Evolutionary conservation across 1,140 invertebrate genomes (phyloP).

Genomic region (Drosophila serrata): DNA sequence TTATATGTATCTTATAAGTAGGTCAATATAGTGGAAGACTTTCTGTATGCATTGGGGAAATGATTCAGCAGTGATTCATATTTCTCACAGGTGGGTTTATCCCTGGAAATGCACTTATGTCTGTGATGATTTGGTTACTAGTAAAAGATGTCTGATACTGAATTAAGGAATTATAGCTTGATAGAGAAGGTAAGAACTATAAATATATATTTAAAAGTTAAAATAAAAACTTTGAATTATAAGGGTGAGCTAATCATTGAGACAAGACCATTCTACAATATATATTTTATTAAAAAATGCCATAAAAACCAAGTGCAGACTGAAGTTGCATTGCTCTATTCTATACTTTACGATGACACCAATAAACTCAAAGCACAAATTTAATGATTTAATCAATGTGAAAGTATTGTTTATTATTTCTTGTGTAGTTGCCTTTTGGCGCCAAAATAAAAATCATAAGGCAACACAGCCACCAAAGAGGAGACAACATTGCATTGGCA

Average conservation of each 20-base stretch:
- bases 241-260: no score
- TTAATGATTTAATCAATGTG: no score
- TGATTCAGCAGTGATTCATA: slow-evolving; percentile 15
- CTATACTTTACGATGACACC: neutral
- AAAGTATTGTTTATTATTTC: neutral
- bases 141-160: neutral
- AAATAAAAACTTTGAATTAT: no score
- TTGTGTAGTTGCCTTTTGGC: slow-evolving; percentile 59
- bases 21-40: slow-evolving; percentile 25
- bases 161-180: neutral
- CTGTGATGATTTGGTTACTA: no score
- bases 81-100: neutral
- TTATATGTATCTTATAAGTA: slow-evolving; percentile 19
- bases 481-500: slow-evolving; percentile 56
- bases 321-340: neutral
- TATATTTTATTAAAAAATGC: neutral
- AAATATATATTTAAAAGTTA: no score
- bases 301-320: accelerated
- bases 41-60: slow-evolving; percentile 2
- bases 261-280: neutral
- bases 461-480: slow-evolving; percentile 39
- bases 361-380: accelerated
- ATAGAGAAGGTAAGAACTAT: neutral
- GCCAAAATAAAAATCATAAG: slow-evolving; percentile 51
- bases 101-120: slow-evolving; percentile 6